Evolutionary conservation across 2,888 invertebrate genomes (phyloP), one percentile per base, ranked within the genome.

Genomic region (Aporophyla lueneburgensis): DNA sequence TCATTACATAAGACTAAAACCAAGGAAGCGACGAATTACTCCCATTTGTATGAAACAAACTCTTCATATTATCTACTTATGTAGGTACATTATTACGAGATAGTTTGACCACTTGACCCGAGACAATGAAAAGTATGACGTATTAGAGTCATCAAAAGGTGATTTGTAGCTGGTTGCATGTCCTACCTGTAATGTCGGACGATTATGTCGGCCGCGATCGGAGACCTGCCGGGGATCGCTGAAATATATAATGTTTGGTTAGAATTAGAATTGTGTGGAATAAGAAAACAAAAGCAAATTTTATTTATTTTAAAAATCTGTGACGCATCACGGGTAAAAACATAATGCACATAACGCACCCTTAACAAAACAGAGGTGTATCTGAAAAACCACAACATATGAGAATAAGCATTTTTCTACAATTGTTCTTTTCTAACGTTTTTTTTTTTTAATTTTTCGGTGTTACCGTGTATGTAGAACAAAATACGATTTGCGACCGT

Each of bases 131-230:
- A 7, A 69, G 24, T 70, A 21, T 56, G 27, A 9, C 7, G 33
- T 58, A 70, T 78, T 68, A 72, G 14, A 40, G 72, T 78, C 68
- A 86, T 86, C 74, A 87, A 70, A 71, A 71, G 54, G 68, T 68
- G 74, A 66, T 86, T 87, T 65, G 61, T 61, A 76, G 54, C 69
- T 78, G 24, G 27, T 68, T 56, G 63, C 74, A 77, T 74, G 58
- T 70, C 84, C 63, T 81, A 88, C 87, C 56, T 73, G 75, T 88
- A 88, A 83, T 87, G 73, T 4, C 88, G 74, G 3, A 88, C 76
- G 16, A 88, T 86, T 70, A 88, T 85, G 61, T 88, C 84, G 5
- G 74, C 62, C 10, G 72, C 51, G 14, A 58, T 46, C 0, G 80
- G 72, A 6, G 49, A 51, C 6, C 87, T 69, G 72, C 84, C 89